phyloP scores from a whole-genome alignment of 2,888 invertebrate genomes.

The Lepidochitona cinerea region DNA sequence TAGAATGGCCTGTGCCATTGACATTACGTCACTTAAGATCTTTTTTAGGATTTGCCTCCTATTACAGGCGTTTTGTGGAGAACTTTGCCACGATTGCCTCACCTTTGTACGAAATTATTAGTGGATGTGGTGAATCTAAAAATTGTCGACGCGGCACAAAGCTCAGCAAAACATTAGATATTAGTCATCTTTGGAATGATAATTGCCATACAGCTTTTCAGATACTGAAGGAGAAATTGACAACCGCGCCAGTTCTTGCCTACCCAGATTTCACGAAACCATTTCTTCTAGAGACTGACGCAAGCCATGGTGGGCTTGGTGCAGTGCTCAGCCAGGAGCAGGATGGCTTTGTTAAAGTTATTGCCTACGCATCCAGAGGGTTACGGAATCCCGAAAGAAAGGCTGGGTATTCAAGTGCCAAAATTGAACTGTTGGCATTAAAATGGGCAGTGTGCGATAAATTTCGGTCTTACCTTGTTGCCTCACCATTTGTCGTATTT shows the following conservation, averaged over 20 bases:
- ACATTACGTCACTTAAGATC: conserved; percentile 19
- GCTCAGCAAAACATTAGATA: background rate
- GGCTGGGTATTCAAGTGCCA: conserved; percentile 24
- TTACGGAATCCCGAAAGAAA: conserved; percentile 15
- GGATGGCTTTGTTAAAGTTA: conserved; percentile 18
- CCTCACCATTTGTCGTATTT: conserved; percentile 15
- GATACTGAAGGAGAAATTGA: conserved; percentile 20
- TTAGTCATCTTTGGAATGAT: conserved; percentile 13
- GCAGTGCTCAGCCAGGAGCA: conserved; percentile 22
- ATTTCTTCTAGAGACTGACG: conserved; percentile 18
- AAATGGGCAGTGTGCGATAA: conserved; percentile 34
- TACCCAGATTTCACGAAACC: conserved; percentile 23
- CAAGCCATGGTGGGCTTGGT: conserved; percentile 15
- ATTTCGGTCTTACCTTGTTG: conserved; percentile 23
- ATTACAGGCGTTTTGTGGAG: conserved; percentile 28
- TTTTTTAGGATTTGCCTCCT: conserved; percentile 25
- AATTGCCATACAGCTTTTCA: conserved; percentile 27
- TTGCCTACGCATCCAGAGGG: conserved; percentile 17
- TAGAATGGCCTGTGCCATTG: conserved; percentile 21
- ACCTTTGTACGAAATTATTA: conserved; percentile 17
- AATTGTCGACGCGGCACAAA: too few species aligned
- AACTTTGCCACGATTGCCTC: conserved; percentile 15
- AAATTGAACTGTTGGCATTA: conserved; percentile 27
- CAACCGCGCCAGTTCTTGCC: conserved; percentile 23
- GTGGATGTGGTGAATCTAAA: background rate